A percentile compares a stretch with the other conserved stretches of the same genome.
Conservation (phyloP, 2,888 invertebrate genomes). For the Tipula vernalis region DNA sequence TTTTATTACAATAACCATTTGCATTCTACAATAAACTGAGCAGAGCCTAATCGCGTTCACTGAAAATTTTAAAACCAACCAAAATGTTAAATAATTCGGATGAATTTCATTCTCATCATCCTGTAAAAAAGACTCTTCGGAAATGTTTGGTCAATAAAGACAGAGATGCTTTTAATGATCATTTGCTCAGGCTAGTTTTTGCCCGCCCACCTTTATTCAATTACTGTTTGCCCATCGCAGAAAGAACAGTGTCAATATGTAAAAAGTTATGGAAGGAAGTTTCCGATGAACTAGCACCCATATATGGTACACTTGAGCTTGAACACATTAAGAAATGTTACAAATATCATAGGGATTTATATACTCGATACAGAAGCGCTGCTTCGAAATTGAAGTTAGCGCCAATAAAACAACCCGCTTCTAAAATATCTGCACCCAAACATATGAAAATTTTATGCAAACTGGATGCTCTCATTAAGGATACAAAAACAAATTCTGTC, state of each 20-base stretch:
- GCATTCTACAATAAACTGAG: too few relatives aligned
- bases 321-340: neutral
- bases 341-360: neutral
- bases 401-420: neutral
- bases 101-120: neutral
- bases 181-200: neutral
- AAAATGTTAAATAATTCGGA: neutral
- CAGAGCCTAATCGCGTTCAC: too few relatives aligned
- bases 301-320: neutral
- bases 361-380: neutral
- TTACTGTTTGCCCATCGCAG: neutral
- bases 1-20: too few relatives aligned
- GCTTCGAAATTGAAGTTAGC: too few relatives aligned
- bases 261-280: neutral
- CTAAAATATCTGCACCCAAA: neutral
- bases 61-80: too few relatives aligned
- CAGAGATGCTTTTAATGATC: neutral
- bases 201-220: neutral
- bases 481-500: neutral
- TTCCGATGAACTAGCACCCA: neutral
- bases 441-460: neutral
- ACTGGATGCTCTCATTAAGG: neutral
- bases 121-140: neutral
- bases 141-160: neutral
- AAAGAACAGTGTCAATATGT: neutral